Conservation (phyloP, 2,888 invertebrate genomes). For the Brachycybe producta region DNA sequence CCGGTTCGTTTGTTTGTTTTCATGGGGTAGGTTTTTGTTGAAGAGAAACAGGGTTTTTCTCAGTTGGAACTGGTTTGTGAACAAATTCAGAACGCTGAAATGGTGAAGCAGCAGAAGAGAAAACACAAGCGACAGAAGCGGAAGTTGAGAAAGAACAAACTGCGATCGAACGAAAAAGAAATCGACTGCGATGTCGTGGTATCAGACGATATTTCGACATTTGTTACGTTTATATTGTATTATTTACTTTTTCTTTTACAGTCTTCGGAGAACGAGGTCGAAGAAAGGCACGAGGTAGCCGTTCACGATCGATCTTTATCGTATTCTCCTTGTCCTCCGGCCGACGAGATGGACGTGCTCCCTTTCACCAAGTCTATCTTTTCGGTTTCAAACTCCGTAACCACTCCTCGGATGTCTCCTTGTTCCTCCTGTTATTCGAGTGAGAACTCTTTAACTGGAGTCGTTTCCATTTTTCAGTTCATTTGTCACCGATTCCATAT, state of each 20-base stretch:
- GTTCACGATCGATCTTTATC: too few relatives aligned
- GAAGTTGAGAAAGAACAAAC: slow-evolving; percentile 28
- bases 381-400: neutral
- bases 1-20: neutral
- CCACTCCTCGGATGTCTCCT: slow-evolving; percentile 36
- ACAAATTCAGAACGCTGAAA: slow-evolving; percentile 74
- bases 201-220: too few relatives aligned
- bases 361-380: too few relatives aligned
- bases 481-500: too few relatives aligned
- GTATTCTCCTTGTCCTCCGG: too few relatives aligned
- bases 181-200: too few relatives aligned
- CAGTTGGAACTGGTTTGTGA: slow-evolving; percentile 77
- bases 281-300: too few relatives aligned
- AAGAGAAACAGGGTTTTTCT: slow-evolving; percentile 74
- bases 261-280: too few relatives aligned
- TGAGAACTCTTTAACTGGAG: slow-evolving; percentile 49
- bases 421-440: slow-evolving; percentile 33
- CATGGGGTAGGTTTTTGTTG: slow-evolving; percentile 57
- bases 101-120: slow-evolving; percentile 66
- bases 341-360: too few relatives aligned
- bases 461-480: too few relatives aligned
- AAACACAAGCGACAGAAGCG: slow-evolving; percentile 73
- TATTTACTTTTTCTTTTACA: neutral
- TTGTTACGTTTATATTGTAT: too few relatives aligned
- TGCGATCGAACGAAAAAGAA: neutral